Conservation (phyloP, 1,140 invertebrate genomes). For the Cotesia typhae region DNA sequence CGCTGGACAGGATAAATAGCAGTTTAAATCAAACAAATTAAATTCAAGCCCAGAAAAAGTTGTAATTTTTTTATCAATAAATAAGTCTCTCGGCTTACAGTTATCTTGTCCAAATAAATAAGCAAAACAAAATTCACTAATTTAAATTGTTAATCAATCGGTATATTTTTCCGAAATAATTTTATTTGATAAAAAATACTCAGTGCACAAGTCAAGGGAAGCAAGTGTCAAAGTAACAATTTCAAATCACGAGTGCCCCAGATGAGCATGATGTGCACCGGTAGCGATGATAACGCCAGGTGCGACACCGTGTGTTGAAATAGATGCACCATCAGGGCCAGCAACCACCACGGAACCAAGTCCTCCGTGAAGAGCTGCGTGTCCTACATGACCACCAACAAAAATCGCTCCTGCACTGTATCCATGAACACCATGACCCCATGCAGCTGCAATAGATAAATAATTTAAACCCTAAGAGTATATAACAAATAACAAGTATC, state of each 20-base stretch:
- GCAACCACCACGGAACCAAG: conserved; percentile 19
- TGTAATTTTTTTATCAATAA: too few relatives aligned
- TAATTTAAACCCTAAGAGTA: not conserved
- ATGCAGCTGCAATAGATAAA: not conserved
- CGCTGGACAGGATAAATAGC: too few relatives aligned
- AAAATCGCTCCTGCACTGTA: not conserved
- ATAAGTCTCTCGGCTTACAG: too few relatives aligned
- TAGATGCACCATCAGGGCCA: conserved; percentile 53
- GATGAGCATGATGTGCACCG: conserved; percentile 46
- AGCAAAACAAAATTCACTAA: too few relatives aligned
- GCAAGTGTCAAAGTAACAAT: not conserved
- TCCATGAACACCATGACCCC: not conserved
- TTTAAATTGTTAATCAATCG: too few relatives aligned
- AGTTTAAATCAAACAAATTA: too few relatives aligned
- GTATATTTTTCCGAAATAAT: too few relatives aligned
- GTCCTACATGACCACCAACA: conserved; percentile 5
- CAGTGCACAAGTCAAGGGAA: not conserved
- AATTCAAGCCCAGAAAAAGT: too few relatives aligned
- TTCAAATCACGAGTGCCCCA: conserved; percentile 43
- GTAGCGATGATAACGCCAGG: conserved; percentile 51
- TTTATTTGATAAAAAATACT: not conserved
- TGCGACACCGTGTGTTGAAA: conserved; percentile 59
- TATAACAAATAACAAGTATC: not conserved
- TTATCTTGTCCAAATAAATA: too few relatives aligned
- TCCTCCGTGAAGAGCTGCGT: conserved; percentile 23